Evolutionary conservation across 2,113 vertebrate genomes (phyloP), one percentile per base, ranked within the genome.

Genomic region (Gambusia affinis): DNA sequence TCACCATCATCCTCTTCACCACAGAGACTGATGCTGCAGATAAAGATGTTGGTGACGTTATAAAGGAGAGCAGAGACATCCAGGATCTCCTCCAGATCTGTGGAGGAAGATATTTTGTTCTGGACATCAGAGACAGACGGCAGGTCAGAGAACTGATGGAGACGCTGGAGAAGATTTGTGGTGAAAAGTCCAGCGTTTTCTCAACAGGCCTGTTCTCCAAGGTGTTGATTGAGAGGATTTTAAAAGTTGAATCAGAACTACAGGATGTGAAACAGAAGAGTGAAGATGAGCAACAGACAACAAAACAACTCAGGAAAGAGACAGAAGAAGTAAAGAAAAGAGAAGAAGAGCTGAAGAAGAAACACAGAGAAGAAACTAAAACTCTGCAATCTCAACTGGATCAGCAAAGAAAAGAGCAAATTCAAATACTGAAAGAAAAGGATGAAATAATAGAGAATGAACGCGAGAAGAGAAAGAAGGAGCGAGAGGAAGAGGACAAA

Each of bases 1-100:
- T 51, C 17, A 51, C 47, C 47, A 63, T 79, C 70, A 44, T 87
- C 3, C 44, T 88, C 30, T 79, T 88, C 24, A 79, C 67, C n/a
- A 15, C 61, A 4, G 42, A 81, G 27, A 60, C 27, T 51, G 70
- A 74, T 70, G 67, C 70, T 2, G 73, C 69, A 30, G 24, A 3
- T 19, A 8, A 63, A 47, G 44, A 1, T 47, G 44, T 47, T 47
- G 44, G 0, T 35, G 71, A 28, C 1, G 60, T 77, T 51, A 1
- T 88, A 22, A 27, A 27, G 27, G 12, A 74, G 22, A 68, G 85
- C 69, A 68, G n/a, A 51, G 42, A 85, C 8, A 61, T 82, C 39
- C 70, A 84, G 39, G 19, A 67, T 28, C 68, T 81, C 33, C 3
- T 33, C 57, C 54, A 67, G 63, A 63, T 27, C 42, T 81, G 64